Evolutionary conservation across 2,113 vertebrate species (phyloP), one percentile per base, ranked within the genome.

Genomic region (Chaetodon trifascialis): DNA sequence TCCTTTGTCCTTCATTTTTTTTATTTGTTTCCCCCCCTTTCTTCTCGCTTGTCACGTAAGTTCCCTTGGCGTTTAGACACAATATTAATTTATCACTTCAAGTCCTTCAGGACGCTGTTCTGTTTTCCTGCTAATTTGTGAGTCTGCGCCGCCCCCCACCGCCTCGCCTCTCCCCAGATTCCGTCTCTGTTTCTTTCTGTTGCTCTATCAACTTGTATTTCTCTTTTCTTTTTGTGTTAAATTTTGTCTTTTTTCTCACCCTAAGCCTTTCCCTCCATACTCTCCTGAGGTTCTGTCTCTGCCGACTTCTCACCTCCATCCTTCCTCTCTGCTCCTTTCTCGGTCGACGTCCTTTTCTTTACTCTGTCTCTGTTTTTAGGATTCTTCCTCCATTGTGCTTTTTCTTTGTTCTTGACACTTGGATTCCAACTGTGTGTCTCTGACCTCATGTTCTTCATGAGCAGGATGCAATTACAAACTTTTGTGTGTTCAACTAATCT

Each of bases 81-180:
- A 77, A 70, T 87, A 84, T 86, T 73, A 68, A 89, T 86, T 84
- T 73, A 52, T 52, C 75, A 75, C 83, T 75, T 88, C 38, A 78
- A 74, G 42, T 86, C 78, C 85, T 82, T 38, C 72, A 78, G 82
- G 79, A 64, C 2, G 21, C 44, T 75, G 62, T 59, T 75, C 52
- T 40, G 79, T 66, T 80, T 79, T 68, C 54, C 71, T 80, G 66
- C 42, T 80, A 80, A 83, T 88, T 80, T 80, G 69, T 83, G 36
- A 42, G 40, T 70, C 65, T 64, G 34, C 15, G 1, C 40, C 30
- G 30, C 17, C 21, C 46, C 16, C 42, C 36, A 17, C 21, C 46
- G 2, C 55, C 69, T 71, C 21, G 12, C 36, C 14, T 58, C 46
- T 60, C 69, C 75, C 54, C 40, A 30, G 47, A 69, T 46, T 44